Percentiles rank a stretch among this genome's conserved stretches.
Conservation (phyloP, 2,888 invertebrate species). For the Globia sparganii region DNA sequence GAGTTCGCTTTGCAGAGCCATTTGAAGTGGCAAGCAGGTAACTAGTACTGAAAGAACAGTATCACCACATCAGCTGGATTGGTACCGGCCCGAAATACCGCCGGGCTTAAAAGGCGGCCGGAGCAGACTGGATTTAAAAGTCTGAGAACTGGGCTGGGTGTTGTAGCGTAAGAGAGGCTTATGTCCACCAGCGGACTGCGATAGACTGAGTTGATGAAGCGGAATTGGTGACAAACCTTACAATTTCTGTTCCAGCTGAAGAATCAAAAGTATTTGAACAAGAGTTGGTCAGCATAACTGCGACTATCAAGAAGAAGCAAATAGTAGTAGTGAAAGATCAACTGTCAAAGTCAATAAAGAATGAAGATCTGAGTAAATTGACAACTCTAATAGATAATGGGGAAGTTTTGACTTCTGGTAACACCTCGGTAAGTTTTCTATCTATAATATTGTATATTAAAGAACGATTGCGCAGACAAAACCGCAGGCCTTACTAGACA, state of each 20-base stretch:
- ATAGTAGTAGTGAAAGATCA: constrained; percentile 95
- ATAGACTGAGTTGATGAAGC: not conserved
- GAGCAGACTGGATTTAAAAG: not conserved
- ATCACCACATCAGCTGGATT: not conserved
- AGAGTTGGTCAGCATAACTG: constrained; percentile 95
- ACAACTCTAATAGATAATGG: constrained; percentile 95
- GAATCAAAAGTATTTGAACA: constrained; percentile 95
- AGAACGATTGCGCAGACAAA: not conserved
- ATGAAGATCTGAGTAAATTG: constrained; percentile 94
- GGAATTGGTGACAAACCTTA: not conserved
- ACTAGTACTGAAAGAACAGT: not conserved
- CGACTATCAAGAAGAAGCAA: constrained; percentile 95
- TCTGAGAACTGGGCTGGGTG: not conserved
- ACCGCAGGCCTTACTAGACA: too few species aligned
- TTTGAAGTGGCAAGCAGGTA: constrained; percentile 94
- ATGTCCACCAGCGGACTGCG: not conserved
- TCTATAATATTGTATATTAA: not conserved
- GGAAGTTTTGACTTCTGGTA: constrained; percentile 96
- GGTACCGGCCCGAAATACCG: not conserved
- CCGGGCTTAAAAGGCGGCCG: not conserved
- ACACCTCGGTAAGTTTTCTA: constrained; percentile 94
- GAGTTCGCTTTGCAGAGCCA: constrained; percentile 95
- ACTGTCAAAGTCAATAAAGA: constrained; percentile 93
- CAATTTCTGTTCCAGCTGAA: constrained; percentile 92
- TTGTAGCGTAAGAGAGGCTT: not conserved